Conservation (phyloP, 1,140 invertebrate species). For the Bombyx mandarina region DNA sequence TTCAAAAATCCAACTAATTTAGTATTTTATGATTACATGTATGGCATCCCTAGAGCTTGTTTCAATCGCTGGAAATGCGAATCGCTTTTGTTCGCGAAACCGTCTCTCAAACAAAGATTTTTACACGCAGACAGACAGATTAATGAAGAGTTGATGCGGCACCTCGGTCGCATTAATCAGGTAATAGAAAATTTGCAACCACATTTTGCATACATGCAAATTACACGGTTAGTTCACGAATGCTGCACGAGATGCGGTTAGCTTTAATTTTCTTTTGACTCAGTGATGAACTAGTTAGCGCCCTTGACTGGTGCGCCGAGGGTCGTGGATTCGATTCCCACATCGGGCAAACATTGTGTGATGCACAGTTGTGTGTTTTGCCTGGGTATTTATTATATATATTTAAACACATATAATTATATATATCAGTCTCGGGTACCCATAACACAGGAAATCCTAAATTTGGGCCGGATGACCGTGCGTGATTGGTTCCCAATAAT, state of each 20-base stretch:
- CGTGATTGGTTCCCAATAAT: no score
- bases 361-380: no score
- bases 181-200: conserved; percentile 11
- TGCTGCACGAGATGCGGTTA: conserved; percentile 7
- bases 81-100: conserved; percentile 21
- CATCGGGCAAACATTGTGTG: no score
- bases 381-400: no score
- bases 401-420: no score
- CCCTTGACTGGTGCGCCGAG: no score
- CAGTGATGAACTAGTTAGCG: no score
- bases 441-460: no score
- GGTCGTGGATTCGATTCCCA: no score
- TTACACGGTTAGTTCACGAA: conserved; percentile 9
- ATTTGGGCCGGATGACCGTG: no score
- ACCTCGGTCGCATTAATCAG: conserved; percentile 12
- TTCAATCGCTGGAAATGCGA: conserved; percentile 15
- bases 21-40: conserved; percentile 31
- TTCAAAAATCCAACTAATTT: conserved; percentile 36
- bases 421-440: no score
- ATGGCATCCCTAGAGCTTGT: conserved; percentile 15
- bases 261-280: not conserved
- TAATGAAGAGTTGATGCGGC: conserved; percentile 8
- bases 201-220: conserved; percentile 13
- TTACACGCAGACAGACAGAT: conserved; percentile 2
- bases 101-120: conserved; percentile 19